Base-by-base conservation (phyloP, 2,888 invertebrate species). In the Ophioninae sp. region DNA sequence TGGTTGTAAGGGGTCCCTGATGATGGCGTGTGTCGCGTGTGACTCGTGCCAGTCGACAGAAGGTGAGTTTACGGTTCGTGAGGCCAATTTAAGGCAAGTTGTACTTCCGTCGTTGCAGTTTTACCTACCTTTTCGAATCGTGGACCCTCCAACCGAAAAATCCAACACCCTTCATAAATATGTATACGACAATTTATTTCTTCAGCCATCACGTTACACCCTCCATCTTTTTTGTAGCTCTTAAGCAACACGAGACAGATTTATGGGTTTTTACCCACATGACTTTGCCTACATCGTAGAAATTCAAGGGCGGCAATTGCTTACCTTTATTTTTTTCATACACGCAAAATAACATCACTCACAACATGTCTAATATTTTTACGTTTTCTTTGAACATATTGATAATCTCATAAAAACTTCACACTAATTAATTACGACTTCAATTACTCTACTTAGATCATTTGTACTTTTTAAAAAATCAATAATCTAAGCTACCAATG, bases 11-110 rank as follows among this genome's bases (percentile, higher is more conserved):
- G 30, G 39, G 70, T 76, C 59, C 67, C 67, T 41, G 23, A 6
- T 8, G 39, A 50, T 65, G 41, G 74, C 72, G 67, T 74, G 79
- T 68, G 78, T 78, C 69, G 73, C 82, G 79, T 79, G 79, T 83
- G 76, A 72, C 83, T 76, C 79, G 79, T 79, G 79, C 79, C 79
- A 72, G 76, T 61, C 23, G 37, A 10, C 76, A 68, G 72, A 75
- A 76, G 72, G 65, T n/a, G 64, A 64, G 44, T 56, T 57, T 76
- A 67, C 76, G 57, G 59, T 17, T 57, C 17, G 41, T 57, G 80
- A 64, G 72, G 77, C 70, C 75, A 65, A 81, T 23, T 61, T 20
- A 23, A 20, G 50, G 57, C 59, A 57, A 74, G 82, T 74, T 79
- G 65, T n/a, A 65, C 72, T 72, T 83, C 62, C 68, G 67, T 50